phyloP scores from a whole-genome alignment of 2,888 invertebrate genomes.

The Trissonchulus latispiculum region DNA sequence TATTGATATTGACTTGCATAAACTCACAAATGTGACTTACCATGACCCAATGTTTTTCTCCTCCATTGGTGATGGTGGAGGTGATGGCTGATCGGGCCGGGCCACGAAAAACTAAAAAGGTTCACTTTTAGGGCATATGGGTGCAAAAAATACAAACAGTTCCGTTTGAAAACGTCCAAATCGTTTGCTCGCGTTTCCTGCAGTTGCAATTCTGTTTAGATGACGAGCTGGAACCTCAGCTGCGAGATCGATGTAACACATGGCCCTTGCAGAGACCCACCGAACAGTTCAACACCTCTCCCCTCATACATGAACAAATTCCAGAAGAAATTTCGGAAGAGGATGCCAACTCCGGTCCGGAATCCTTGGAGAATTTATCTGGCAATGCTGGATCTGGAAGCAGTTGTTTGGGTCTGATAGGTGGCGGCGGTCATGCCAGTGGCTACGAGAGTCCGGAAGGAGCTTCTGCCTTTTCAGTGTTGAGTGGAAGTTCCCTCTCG shows the following conservation, averaged over 20 bases:
- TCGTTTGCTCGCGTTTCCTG: too few species aligned
- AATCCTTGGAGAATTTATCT: background rate
- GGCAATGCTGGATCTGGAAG: background rate
- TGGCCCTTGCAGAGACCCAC: slow-evolving; percentile 65
- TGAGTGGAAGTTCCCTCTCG: background rate
- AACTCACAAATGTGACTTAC: too few species aligned
- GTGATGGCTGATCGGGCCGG: too few species aligned
- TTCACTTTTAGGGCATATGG: too few species aligned
- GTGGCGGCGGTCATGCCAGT: background rate
- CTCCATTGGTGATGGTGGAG: too few species aligned
- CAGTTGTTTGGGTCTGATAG: slow-evolving; percentile 2
- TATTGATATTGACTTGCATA: too few species aligned
- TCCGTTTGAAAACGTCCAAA: too few species aligned
- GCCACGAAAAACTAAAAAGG: too few species aligned
- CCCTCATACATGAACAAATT: background rate
- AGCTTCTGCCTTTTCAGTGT: too few species aligned
- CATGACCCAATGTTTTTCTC: too few species aligned
- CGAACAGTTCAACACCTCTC: background rate
- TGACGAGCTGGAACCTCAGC: slow-evolving; percentile 34
- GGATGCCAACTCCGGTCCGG: background rate
- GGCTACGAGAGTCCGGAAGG: background rate
- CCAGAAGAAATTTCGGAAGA: background rate
- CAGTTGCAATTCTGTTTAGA: too few species aligned
- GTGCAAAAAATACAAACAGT: too few species aligned
- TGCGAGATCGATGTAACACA: slow-evolving; percentile 70